Base-by-base conservation (phyloP, 2,888 invertebrate genomes). In the Rhodophaea formosa region DNA sequence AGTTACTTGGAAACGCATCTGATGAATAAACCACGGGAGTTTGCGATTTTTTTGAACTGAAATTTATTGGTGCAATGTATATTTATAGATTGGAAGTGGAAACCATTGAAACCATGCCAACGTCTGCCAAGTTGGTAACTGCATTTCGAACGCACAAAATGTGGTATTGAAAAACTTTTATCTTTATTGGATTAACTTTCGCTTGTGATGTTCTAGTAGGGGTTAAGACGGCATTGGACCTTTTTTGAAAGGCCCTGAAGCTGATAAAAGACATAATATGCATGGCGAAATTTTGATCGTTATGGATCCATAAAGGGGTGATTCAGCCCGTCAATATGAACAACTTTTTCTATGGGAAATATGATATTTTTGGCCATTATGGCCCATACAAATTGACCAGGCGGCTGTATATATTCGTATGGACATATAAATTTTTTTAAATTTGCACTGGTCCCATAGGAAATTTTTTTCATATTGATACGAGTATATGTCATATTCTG, bases 61-160 rank as follows among this genome's bases (percentile, higher is more conserved):
- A 80, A 84, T 84, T 81, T 84, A 82, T 83, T 66, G 77, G 68
- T 71, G 70, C 74, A 75, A 76, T 73, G 75, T 77, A 68, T 78
- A 80, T 80, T 80, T 80, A 75, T 75, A 74, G 76, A 69, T 70
- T 69, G 64, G 62, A 65, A 70, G 66, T 64, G 67, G 68, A 64
- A 67, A 69, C 64, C 66, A 68, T 77, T 75, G 75, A 76, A 74
- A 67, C 68, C 62, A 64, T 65, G 77, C 76, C 77, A 76, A 70
- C 72, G 79, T 77, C 76, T 82, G 75, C 77, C 74, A 81, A 80
- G 65, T 81, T 72, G 57, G 71, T 74, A 68, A 70, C 72, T 69
- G 65, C 68, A 65, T 71, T 74, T 70, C 68, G 66, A 70, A 70
- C 66, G 65, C 67, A 61, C 64, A 64, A 71, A 74, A 72, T 72